Conservation (phyloP, 2,797 vertebrate species). For the Alcedo atthis region DNA sequence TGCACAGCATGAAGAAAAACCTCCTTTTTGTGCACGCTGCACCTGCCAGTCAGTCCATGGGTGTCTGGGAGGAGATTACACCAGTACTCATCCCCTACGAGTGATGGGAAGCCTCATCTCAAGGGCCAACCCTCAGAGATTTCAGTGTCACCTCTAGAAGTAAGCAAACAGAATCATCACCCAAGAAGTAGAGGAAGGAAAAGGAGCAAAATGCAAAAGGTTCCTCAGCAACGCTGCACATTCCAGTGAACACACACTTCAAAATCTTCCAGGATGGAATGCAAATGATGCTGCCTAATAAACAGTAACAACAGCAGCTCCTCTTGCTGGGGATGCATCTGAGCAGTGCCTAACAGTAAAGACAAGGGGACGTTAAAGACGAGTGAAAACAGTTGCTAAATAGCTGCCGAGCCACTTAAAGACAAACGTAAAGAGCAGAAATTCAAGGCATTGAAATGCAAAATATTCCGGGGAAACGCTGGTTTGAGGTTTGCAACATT, state of each 20-base stretch:
- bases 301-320: background rate
- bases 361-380: background rate
- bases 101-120: background rate
- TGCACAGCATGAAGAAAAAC: background rate
- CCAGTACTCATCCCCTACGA: background rate
- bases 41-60: rapidly evolving
- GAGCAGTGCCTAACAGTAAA: background rate
- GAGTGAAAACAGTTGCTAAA: background rate
- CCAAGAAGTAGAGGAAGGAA: background rate
- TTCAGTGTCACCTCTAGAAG: background rate
- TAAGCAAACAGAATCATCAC: background rate
- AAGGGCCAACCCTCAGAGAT: background rate
- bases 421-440: background rate
- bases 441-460: background rate
- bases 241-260: background rate
- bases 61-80: background rate
- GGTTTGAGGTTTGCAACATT: background rate
- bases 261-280: background rate
- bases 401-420: background rate
- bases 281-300: background rate
- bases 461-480: background rate
- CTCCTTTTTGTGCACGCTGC: background rate
- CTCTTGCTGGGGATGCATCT: background rate
- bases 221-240: background rate
- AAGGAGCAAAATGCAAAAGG: background rate